These are phyloP conservation scores for Solea senegalensis DNA, from an alignment of 2,113 vertebrate genomes.

Conservation along the genomic window DNA sequence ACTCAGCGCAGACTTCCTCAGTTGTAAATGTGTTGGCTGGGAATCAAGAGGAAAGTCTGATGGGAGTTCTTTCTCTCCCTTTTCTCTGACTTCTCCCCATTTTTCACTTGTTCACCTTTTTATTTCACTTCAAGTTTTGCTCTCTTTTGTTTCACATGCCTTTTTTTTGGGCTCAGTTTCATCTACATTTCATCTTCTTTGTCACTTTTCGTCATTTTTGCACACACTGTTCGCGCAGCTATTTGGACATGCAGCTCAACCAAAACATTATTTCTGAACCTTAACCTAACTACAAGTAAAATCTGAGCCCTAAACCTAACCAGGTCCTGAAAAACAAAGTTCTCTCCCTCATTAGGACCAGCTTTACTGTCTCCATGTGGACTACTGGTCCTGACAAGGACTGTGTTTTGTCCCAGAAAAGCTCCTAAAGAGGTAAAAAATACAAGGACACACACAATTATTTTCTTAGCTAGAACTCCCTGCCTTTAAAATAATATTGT, in stretches of 20 bases:
- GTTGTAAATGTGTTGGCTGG: slow-evolving; percentile 73
- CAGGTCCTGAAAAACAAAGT: no score
- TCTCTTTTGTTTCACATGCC: no score
- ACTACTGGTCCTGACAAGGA: no score
- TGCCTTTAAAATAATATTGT: slow-evolving; percentile 50
- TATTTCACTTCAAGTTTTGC: not conserved
- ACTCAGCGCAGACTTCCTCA: slow-evolving; percentile 67
- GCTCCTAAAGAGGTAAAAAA: no score
- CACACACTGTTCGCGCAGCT: not conserved
- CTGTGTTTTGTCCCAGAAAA: no score
- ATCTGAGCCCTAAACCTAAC: no score
- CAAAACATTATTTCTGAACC: no score
- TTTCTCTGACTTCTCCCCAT: slow-evolving; percentile 15
- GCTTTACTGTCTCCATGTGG: no score
- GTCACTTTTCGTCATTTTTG: not conserved
- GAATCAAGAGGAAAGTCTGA: slow-evolving; percentile 67
- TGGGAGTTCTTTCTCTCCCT: slow-evolving; percentile 32
- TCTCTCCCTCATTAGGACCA: no score
- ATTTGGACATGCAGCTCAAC: no score
- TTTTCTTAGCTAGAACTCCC: slow-evolving; percentile 20
- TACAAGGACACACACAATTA: not conserved
- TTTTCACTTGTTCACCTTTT: not conserved
- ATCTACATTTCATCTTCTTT: not conserved
- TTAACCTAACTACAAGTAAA: no score
- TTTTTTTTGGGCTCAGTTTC: not conserved